Percentiles rank a stretch among this genome's conserved stretches.
phyloP scores from a whole-genome alignment of 2,888 invertebrate species.

The Molorchus minor region DNA sequence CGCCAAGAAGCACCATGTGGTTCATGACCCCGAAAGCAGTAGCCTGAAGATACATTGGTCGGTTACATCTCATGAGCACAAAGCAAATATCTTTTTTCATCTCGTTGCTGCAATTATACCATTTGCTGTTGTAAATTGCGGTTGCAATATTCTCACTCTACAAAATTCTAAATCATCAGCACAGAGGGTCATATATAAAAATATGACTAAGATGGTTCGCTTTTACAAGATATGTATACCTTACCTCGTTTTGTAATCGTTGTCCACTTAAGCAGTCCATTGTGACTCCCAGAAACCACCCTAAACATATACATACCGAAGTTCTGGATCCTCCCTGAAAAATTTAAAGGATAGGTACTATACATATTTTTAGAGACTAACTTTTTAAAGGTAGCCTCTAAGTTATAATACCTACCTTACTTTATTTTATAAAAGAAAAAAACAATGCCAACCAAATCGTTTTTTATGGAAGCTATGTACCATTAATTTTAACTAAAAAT shows the following conservation, averaged over 20 bases:
- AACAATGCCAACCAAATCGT: too few relatives aligned
- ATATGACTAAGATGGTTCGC: too few relatives aligned
- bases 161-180: too few relatives aligned
- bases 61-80: conserved; percentile 27
- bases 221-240: too few relatives aligned
- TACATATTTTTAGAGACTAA: too few relatives aligned
- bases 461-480: too few relatives aligned
- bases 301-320: conserved; percentile 21
- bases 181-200: too few relatives aligned
- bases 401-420: too few relatives aligned
- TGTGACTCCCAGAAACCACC: conserved; percentile 29
- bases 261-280: conserved; percentile 33
- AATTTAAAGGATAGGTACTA: too few relatives aligned
- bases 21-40: conserved; percentile 33
- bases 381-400: too few relatives aligned
- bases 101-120: conserved; percentile 25
- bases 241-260: conserved; percentile 30
- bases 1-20: conserved; percentile 30
- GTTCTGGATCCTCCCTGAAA: conserved; percentile 22
- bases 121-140: conserved; percentile 20
- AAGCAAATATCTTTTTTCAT: conserved; percentile 30
- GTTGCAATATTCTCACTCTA: conserved; percentile 23
- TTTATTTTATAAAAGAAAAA: too few relatives aligned
- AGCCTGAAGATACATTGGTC: conserved; percentile 24
- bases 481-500: too few relatives aligned